Conservation (phyloP, 2,113 vertebrate genomes). For the Cinclus cinclus region DNA sequence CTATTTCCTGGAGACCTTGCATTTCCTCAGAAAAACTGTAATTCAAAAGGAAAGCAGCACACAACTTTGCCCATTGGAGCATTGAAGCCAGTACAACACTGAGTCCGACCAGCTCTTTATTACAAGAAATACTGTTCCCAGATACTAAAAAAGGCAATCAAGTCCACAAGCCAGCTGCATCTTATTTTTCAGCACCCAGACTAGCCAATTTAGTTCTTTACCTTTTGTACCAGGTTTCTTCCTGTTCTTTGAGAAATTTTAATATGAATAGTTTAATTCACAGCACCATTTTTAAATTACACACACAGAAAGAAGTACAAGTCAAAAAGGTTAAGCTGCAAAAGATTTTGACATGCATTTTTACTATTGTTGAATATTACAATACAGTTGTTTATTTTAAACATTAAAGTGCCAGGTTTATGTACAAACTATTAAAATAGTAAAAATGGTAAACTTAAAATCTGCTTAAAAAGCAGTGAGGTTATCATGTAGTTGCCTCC, state of each 20-base stretch:
- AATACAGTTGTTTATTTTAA: constrained; percentile 28
- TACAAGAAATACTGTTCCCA: neutral
- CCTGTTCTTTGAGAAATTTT: neutral
- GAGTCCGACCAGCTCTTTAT: neutral
- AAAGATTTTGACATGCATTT: neutral
- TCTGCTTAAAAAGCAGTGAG: constrained; percentile 54
- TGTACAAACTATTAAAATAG: constrained; percentile 65
- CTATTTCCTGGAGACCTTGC: neutral
- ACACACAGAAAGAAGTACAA: neutral
- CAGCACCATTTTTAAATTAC: neutral
- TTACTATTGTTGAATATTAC: neutral
- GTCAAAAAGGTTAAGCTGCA: neutral
- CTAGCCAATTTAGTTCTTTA: neutral
- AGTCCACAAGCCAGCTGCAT: neutral
- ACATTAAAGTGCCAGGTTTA: constrained; percentile 74
- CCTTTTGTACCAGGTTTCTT: neutral
- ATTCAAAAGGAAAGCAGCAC: neutral
- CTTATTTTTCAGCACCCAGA: neutral
- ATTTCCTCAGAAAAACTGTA: neutral
- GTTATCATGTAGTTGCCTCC: neutral
- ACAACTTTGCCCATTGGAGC: neutral
- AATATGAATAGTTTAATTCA: neutral
- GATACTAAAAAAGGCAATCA: neutral
- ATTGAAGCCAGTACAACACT: neutral
- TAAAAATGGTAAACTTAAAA: constrained; percentile 66